Evolutionary conservation across 1,140 invertebrate species (phyloP).

Genomic region (Lepidurus couesii): DNA sequence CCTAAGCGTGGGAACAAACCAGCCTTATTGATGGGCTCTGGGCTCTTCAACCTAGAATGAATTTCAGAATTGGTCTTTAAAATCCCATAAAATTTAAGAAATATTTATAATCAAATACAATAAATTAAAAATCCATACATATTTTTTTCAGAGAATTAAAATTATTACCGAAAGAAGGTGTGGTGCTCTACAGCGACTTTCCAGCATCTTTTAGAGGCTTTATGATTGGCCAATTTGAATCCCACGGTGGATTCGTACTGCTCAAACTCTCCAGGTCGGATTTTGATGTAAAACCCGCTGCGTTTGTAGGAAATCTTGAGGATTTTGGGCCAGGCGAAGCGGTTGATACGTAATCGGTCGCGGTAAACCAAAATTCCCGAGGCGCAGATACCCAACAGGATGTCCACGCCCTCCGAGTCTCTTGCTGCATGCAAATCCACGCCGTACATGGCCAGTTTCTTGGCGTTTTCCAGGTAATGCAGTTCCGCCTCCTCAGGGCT

Average conservation of each 20-base stretch:
- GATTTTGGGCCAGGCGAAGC: slow-evolving; percentile 99
- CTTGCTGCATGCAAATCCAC: slow-evolving; percentile 93
- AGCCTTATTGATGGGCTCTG: slow-evolving; percentile 72
- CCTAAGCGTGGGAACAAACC: slow-evolving; percentile 81
- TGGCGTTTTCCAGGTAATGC: slow-evolving; percentile 94
- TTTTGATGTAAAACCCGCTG: slow-evolving; percentile 97
- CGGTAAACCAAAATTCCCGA: slow-evolving; percentile 91
- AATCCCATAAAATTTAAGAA: slow-evolving; percentile 21
- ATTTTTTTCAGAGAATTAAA: background rate
- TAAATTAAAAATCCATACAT: background rate
- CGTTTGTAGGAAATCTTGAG: slow-evolving; percentile 98
- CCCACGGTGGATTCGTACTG: slow-evolving; percentile 94
- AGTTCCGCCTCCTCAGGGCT: slow-evolving; percentile 93
- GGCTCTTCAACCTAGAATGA: slow-evolving; percentile 73
- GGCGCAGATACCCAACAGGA: slow-evolving; percentile 93
- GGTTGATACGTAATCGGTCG: slow-evolving; percentile 90
- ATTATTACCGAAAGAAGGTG: slow-evolving; percentile 87
- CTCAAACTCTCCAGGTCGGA: slow-evolving; percentile 95
- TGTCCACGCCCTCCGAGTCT: slow-evolving; percentile 92
- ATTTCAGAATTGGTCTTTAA: background rate
- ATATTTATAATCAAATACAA: slow-evolving; percentile 26
- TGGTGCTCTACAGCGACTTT: slow-evolving; percentile 99
- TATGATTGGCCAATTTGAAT: slow-evolving; percentile 91
- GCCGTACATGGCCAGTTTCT: slow-evolving; percentile 97
- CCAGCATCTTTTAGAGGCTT: slow-evolving; percentile 95